Percentiles rank a stretch among this genome's conserved stretches.
Conservation (phyloP, 64 coral and sea anemone species). For the Stichodactyla helianthus region DNA sequence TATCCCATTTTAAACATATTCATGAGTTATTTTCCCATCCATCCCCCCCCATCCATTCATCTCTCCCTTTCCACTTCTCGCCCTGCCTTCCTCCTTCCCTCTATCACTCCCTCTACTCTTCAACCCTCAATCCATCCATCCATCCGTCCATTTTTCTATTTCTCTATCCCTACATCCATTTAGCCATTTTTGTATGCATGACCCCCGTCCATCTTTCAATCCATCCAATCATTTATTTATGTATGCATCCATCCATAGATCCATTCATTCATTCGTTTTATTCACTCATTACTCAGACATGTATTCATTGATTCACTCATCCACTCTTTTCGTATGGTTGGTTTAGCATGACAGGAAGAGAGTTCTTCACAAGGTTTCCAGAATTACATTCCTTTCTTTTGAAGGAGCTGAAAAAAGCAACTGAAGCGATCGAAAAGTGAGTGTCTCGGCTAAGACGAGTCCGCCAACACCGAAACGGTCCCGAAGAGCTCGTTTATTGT, state of each 20-base stretch:
- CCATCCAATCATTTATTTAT: too few species aligned
- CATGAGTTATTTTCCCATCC: too few species aligned
- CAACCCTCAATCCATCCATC: not conserved
- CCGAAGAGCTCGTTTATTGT: too few species aligned
- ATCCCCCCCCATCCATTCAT: not conserved
- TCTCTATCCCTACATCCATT: too few species aligned
- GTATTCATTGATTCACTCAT: not conserved
- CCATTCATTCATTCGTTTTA: too few species aligned
- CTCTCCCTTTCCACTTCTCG: not conserved
- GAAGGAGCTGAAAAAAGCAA: constrained; percentile 39
- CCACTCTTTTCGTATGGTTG: not conserved
- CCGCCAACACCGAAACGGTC: too few species aligned
- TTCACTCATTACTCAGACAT: too few species aligned
- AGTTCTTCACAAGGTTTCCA: constrained; percentile 95
- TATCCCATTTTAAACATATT: not conserved
- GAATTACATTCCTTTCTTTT: constrained; percentile 72
- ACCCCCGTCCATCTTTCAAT: too few species aligned
- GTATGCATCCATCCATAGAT: too few species aligned
- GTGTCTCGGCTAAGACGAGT: not conserved
- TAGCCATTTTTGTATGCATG: too few species aligned
- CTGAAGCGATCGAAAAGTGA: constrained; percentile 69
- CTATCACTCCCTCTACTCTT: not conserved
- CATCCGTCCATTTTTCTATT: too few species aligned
- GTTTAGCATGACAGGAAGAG: constrained; percentile 92
- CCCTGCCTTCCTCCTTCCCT: not conserved